Evolutionary conservation across 2,113 vertebrate species (phyloP), one percentile per base, ranked within the genome.

Genomic region (Embiotoca jacksoni): DNA sequence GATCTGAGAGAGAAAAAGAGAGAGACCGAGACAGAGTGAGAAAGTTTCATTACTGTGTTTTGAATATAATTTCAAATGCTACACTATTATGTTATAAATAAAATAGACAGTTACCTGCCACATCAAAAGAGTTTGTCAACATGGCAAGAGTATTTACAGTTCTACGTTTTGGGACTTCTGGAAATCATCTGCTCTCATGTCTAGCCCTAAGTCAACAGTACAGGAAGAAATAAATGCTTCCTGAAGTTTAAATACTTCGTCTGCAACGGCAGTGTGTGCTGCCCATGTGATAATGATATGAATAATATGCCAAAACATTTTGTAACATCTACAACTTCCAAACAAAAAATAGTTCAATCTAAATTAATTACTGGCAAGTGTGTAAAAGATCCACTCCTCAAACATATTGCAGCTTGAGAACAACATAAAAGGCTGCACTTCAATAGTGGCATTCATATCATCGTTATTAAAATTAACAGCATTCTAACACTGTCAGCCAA

Each of bases 1-100:
- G 91, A 93, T 93, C 91, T 91, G 86, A 85, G 86, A 75, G 74
- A 87, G 83, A 53, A 84, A 52, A 82, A 16, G 66, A 81, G 71
- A 72, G 35, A 80, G 67, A 61, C 77, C 23, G 37, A 58, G 62
- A 75, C 5, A 39, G 75, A 65, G 74, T 61, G 85, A 85, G 86
- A 75, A 72, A 86, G 82, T 55, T 77, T 80, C 81, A 86, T 88
- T 89, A 80, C 75, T 23, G 59, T 30, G 63, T 82, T 81, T 83
- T 73, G 39, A 88, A 81, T 78, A 76, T 15, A 10, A 78, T 82
- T 87, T 80, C 36, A 83, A 84, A 79, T 71, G 31, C 53, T 55
- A 71, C 54, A 54, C 63, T 75, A 76, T 66, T 71, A 71, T 72
- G 16, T 33, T 54, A 69, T 67, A 81, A 82, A 84, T 62, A 68